Evolutionary conservation across 2,888 invertebrate genomes (phyloP).

Genomic region (Pocota personata): DNA sequence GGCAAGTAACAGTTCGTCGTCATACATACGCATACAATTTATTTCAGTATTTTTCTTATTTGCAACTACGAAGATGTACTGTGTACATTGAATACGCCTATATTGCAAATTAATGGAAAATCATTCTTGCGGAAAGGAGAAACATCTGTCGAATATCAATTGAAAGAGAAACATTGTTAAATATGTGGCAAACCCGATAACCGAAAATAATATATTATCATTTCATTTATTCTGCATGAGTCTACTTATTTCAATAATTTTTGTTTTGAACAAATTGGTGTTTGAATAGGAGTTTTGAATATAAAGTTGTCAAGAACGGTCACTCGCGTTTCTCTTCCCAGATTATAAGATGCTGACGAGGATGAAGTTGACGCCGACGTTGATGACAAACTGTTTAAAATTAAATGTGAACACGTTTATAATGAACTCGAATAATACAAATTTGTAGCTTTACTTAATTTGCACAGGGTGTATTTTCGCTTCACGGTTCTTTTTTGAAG

Average conservation of each 20-base stretch:
- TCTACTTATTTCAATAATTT: neutral
- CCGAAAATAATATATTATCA: too few relatives aligned
- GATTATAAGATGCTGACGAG: neutral
- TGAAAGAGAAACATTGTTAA: too few relatives aligned
- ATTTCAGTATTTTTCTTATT: too few relatives aligned
- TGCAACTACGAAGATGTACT: too few relatives aligned
- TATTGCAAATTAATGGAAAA: too few relatives aligned
- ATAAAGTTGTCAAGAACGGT: neutral
- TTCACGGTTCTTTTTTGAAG: constrained; percentile 11
- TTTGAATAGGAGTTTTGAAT: neutral
- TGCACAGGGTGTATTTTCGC: neutral
- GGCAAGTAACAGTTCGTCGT: too few relatives aligned
- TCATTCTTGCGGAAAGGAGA: too few relatives aligned
- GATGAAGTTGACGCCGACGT: neutral
- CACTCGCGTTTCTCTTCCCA: neutral
- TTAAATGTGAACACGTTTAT: neutral
- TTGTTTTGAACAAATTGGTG: neutral
- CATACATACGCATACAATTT: too few relatives aligned
- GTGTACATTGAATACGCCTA: too few relatives aligned
- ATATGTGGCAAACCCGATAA: too few relatives aligned
- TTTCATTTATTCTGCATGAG: neutral
- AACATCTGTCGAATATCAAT: too few relatives aligned
- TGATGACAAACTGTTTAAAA: neutral
- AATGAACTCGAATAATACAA: neutral
- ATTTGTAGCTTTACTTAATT: neutral